A percentile compares a stretch with the other conserved stretches of the same genome.
Evolutionary conservation across 2,888 invertebrate genomes (phyloP).

Genomic region (Drosophila mulleri): DNA sequence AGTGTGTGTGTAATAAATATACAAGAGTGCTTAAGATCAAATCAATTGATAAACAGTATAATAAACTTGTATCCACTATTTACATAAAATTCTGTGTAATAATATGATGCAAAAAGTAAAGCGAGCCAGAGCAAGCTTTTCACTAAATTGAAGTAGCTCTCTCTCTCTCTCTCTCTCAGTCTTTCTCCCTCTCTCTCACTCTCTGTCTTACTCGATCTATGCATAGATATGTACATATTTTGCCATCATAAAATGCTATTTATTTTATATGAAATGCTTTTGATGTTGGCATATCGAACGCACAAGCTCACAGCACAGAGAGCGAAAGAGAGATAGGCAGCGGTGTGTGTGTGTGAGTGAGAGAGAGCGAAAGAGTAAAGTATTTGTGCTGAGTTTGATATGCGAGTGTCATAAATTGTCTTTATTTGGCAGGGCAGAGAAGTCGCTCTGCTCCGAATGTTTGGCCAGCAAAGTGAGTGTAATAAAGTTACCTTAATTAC

Average conservation of each 20-base stretch:
- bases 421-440: constrained; percentile 42
- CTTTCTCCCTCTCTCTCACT: not conserved
- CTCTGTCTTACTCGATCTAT: not conserved
- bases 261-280: constrained; percentile 64
- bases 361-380: not conserved
- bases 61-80: constrained; percentile 78
- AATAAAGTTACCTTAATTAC: constrained; percentile 62
- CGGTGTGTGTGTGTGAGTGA: not conserved
- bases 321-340: not conserved
- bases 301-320: constrained; percentile 16
- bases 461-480: constrained; percentile 9
- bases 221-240: constrained; percentile 49
- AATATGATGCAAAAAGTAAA: constrained; percentile 68
- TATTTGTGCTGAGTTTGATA: constrained; percentile 45
- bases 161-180: not conserved
- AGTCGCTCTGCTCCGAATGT: not conserved
- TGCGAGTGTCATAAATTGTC: constrained; percentile 60
- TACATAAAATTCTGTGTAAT: constrained; percentile 73
- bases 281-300: constrained; percentile 59
- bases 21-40: constrained; percentile 78
- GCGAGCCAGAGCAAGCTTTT: constrained; percentile 45
- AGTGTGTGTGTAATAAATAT: constrained; percentile 67
- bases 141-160: constrained; percentile 55
- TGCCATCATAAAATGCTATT: constrained; percentile 61
- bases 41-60: constrained; percentile 79